These are phyloP conservation scores for Caenorhabditis remanei DNA, from an alignment of 1,140 invertebrate genomes.

Conservation along the genomic window DNA sequence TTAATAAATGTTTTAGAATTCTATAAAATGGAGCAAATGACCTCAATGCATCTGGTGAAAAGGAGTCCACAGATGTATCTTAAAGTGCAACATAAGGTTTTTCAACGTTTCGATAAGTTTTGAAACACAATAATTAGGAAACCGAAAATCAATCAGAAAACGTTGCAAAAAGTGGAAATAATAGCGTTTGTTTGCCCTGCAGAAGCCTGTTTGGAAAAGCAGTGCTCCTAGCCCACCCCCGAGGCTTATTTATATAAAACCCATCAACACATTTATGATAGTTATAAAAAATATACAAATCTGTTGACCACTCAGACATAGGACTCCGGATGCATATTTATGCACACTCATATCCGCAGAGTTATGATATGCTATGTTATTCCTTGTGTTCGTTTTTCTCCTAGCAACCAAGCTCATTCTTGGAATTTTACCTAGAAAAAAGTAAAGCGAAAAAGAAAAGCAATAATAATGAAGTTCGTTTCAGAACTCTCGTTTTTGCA, in stretches of 20 bases:
- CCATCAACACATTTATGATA: slow-evolving; percentile 29
- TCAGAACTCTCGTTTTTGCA: too few species aligned
- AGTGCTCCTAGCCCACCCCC: background rate
- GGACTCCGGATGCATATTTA: slow-evolving; percentile 16
- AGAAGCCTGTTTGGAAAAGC: slow-evolving; percentile 18
- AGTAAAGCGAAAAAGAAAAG: too few species aligned
- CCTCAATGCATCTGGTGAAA: background rate
- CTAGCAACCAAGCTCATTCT: background rate
- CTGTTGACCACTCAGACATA: slow-evolving; percentile 15
- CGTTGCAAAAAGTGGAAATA: slow-evolving; percentile 36
- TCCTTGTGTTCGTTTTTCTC: background rate
- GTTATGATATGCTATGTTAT: slow-evolving; percentile 26
- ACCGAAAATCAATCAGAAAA: slow-evolving; percentile 32
- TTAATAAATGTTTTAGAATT: background rate
- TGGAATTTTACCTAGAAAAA: background rate
- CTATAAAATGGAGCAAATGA: background rate
- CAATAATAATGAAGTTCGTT: too few species aligned
- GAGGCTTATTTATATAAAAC: slow-evolving; percentile 43
- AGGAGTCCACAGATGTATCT: background rate
- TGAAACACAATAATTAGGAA: background rate
- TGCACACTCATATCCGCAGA: slow-evolving; percentile 26
- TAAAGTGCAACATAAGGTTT: background rate
- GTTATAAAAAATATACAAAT: slow-evolving; percentile 44
- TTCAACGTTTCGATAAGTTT: too few species aligned
- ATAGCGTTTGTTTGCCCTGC: slow-evolving; percentile 16